Evolutionary conservation across 2,888 invertebrate genomes (phyloP), one percentile per base, ranked within the genome.

Genomic region (Teleogryllus oceanicus): DNA sequence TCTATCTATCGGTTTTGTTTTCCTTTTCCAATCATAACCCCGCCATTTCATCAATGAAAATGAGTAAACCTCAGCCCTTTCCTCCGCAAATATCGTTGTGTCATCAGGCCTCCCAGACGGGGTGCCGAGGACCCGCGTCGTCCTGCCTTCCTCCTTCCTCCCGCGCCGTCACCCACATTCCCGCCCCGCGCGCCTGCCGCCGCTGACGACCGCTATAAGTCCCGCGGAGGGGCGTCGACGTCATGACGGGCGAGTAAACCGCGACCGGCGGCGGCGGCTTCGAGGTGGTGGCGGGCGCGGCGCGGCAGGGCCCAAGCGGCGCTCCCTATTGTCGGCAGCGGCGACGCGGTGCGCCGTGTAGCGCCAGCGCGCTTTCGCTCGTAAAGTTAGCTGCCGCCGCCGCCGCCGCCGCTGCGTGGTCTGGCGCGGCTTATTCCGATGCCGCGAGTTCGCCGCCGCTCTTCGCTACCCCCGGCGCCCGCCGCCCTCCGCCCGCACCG

Each of bases 341-440:
- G 62, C 62, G 62, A 62, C 62, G n/a, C 62, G 13, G 62, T n/a
- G 62, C 62, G n/a, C 62, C 62, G 62, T 62, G 62, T 62, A 62
- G 62, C 62, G 62, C 62, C 62, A 62, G 62, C 62, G 62, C 62
- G 62, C 62, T n/a, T n/a, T 11, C 62, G 62, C 62, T 62, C 62
- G 62, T 62, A 62, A 62, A 62, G 62, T 62, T 62, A n/a, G 62
- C n/a, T 13, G 62, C n/a, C 62, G 11, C 16, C 62, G 2, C 62
- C 62, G 62, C 62, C 16, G 11, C 62, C 62, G 13, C 62, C 62
- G 2, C 62, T 4, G 62, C 13, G 37, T 37, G 37, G 37, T 37
- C 37, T 37, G 37, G 62, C 62, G 62, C 62, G n/a, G 62, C 62
- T 62, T 62, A 62, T 62, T 62, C 62, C 10, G 11, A 62, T 62